Base-by-base conservation (phyloP, 1,140 invertebrate species). In the Drosophila ficusphila region DNA sequence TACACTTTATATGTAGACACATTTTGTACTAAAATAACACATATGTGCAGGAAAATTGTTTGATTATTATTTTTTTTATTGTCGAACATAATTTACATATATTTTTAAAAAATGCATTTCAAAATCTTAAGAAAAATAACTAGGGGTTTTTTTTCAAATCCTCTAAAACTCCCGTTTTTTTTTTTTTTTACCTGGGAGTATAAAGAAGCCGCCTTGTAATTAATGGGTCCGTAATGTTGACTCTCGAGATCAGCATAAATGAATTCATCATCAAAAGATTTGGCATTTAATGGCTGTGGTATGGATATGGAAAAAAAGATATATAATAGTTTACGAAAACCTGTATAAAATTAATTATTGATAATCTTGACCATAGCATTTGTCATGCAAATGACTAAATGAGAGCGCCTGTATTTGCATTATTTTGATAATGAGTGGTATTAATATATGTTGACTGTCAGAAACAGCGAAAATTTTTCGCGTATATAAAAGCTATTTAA, bases 211-310 rank as follows among this genome's bases (percentile, higher is more conserved):
- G 95, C 95, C 91, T 97, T 97, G 93, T 97, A 97, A 92, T 97
- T 96, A 88, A 97, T 97, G 27, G 97, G 97, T 60, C 96, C 96
- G 92, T 90, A 90, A 49, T 90, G 89, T 70, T 95, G 95, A 92
- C 96, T 95, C 90, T 97, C 96, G 68, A 97, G 95, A 92, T 98
- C 97, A 34, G 97, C 97, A 92, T 97, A 97, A 89, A 96, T 96
- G 90, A 97, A 93, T 91, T 95, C 96, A 91, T 95, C 96, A 89
- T 94, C 94, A 82, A 94, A 94, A 78, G 95, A 94, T 47, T 79
- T 56, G 21, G 86, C 57, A 67, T 88, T 76, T 23, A 91, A 46
- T 21, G 94, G 94, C 85, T 93, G 93, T 93, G 48, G 14, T 23
- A 31, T 54, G 36, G 19, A 76, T 18, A 53, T 18, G 11, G 9